Conservation (phyloP, 2,797 vertebrate species). For the Todus mexicanus region DNA sequence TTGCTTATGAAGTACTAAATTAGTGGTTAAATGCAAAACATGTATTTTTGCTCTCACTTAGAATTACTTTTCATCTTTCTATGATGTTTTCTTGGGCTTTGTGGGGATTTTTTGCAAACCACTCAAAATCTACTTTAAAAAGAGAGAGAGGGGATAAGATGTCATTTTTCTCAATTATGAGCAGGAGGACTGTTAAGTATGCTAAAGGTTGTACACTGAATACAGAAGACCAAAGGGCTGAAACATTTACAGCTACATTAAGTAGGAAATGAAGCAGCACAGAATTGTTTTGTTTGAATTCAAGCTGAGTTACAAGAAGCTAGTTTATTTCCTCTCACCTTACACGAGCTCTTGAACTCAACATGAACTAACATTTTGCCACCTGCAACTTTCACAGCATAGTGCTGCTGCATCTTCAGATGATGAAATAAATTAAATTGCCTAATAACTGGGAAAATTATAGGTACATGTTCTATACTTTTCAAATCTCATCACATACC, state of each 20-base stretch:
- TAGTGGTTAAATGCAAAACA: not conserved
- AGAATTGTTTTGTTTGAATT: constrained; percentile 61
- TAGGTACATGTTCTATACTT: not conserved
- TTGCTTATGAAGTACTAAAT: not conserved
- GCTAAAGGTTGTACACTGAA: constrained; percentile 33
- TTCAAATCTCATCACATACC: not conserved
- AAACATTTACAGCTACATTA: constrained; percentile 69
- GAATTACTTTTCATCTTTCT: not conserved
- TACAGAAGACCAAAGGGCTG: constrained; percentile 44
- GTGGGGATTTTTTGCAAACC: not conserved
- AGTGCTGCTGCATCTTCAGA: not conserved
- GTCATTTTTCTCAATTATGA: constrained; percentile 1
- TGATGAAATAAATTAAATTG: not conserved
- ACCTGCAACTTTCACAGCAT: not conserved
- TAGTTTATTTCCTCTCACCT: constrained; percentile 39
- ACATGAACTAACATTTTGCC: constrained; percentile 26
- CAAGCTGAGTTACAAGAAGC: constrained; percentile 42
- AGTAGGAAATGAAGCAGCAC: constrained; percentile 67
- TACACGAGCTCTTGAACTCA: constrained; percentile 50
- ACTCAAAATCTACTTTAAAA: constrained; percentile 15
- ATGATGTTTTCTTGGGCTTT: not conserved
- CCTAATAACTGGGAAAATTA: not conserved
- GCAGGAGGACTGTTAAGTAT: constrained; percentile 53
- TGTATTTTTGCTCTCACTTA: not conserved
- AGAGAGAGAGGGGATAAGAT: not conserved